Evolutionary conservation across 2,888 invertebrate species (phyloP).

Genomic region (Conomelus anceps): DNA sequence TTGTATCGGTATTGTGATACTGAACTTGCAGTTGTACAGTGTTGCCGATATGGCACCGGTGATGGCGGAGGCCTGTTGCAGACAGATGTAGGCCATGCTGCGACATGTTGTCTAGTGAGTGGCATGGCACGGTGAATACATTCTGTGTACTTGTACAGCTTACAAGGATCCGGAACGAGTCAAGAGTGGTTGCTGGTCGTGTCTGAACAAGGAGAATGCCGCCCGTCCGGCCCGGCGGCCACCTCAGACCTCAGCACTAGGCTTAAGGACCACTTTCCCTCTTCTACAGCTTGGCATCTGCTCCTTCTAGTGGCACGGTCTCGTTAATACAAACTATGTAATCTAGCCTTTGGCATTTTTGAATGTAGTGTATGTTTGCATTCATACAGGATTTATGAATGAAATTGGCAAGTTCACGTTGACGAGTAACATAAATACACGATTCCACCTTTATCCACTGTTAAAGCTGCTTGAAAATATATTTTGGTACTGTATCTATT

Average conservation of each 20-base stretch:
- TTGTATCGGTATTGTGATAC: background rate
- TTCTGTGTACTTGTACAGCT: no score
- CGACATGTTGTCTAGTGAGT: background rate
- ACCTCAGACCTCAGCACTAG: background rate
- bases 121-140: background rate
- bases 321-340: background rate
- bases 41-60: background rate
- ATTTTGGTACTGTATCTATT: no score
- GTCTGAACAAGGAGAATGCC: background rate
- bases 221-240: background rate
- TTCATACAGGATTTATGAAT: no score
- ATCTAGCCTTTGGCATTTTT: no score
- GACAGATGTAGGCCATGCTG: background rate
- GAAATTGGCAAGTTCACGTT: no score
- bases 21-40: background rate
- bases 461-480: no score
- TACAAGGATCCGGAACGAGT: background rate
- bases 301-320: background rate
- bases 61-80: background rate
- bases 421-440: no score
- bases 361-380: no score
- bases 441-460: no score
- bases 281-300: background rate
- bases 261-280: background rate
- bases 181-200: no score